A percentile compares a stretch with the other conserved stretches of the same genome.
Evolutionary conservation across 1,140 invertebrate genomes (phyloP).

Genomic region (Pseudachorutes palmiensis): DNA sequence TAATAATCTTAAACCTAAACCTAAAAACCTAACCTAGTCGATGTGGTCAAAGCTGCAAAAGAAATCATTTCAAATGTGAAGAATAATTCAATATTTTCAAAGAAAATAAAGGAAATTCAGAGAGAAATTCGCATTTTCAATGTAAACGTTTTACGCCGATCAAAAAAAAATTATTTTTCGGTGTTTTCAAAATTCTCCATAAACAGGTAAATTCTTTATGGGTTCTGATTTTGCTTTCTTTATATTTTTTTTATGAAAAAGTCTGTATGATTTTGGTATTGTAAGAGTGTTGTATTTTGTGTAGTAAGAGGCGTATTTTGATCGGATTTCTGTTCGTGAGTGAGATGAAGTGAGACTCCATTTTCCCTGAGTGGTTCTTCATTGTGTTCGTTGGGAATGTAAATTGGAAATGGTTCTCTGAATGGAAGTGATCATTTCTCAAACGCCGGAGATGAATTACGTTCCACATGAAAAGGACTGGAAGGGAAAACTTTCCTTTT

Average conservation of each 20-base stretch:
- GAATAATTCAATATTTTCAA: neutral
- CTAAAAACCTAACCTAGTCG: too few species aligned
- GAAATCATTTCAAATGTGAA: too few species aligned
- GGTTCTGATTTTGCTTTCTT: too few species aligned
- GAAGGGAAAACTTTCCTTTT: conserved; percentile 7
- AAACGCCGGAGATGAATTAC: conserved; percentile 10
- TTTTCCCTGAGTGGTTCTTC: conserved; percentile 12
- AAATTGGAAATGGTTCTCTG: conserved; percentile 12
- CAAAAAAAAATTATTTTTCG: too few species aligned
- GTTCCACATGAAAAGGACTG: conserved; percentile 1
- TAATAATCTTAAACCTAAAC: neutral
- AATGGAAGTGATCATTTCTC: conserved; percentile 13
- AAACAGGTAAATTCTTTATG: too few species aligned
- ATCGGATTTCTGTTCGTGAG: neutral
- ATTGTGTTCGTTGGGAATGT: conserved; percentile 12
- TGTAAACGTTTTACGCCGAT: too few species aligned
- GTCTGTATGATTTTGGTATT: neutral
- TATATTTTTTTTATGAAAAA: too few species aligned
- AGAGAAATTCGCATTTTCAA: too few species aligned
- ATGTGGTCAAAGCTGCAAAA: too few species aligned
- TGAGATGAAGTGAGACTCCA: conserved; percentile 8
- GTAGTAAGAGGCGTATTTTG: neutral
- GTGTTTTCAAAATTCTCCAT: too few species aligned
- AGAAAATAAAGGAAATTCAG: too few species aligned
- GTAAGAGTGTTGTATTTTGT: neutral